Conservation (phyloP, 2,888 invertebrate species). For the Tenthredo mesomela region DNA sequence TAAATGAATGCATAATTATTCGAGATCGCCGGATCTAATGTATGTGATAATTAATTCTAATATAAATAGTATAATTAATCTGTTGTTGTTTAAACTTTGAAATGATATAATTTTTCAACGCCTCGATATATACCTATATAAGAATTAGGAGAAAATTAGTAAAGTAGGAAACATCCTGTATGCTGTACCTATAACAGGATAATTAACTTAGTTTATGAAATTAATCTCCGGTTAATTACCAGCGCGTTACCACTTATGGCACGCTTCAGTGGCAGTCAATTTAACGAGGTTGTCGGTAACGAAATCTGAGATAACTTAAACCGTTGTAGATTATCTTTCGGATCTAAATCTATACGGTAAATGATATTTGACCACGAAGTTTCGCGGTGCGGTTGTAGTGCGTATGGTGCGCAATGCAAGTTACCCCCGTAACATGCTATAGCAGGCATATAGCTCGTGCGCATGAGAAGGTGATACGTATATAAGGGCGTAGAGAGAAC, state of each 20-base stretch:
- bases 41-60: background rate
- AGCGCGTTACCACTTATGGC: background rate
- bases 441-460: conserved; percentile 47
- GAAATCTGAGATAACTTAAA: conserved; percentile 53
- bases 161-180: background rate
- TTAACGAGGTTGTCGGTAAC: conserved; percentile 64
- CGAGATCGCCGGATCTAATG: background rate
- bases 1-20: background rate
- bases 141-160: background rate
- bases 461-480: conserved; percentile 42
- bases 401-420: conserved; percentile 34
- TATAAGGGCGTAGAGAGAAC: conserved; percentile 10
- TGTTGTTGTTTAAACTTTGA: background rate
- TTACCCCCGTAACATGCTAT: conserved; percentile 27
- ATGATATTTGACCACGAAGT: conserved; percentile 62
- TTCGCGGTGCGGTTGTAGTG: conserved; percentile 26
- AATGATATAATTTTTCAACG: background rate
- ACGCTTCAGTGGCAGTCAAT: conserved; percentile 42
- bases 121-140: background rate
- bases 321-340: conserved; percentile 60
- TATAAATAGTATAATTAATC: background rate
- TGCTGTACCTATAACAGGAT: background rate
- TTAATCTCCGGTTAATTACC: background rate
- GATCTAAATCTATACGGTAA: conserved; percentile 63
- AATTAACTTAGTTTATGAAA: background rate